Base-by-base conservation (phyloP, 2,888 invertebrate species). In the Actias luna region DNA sequence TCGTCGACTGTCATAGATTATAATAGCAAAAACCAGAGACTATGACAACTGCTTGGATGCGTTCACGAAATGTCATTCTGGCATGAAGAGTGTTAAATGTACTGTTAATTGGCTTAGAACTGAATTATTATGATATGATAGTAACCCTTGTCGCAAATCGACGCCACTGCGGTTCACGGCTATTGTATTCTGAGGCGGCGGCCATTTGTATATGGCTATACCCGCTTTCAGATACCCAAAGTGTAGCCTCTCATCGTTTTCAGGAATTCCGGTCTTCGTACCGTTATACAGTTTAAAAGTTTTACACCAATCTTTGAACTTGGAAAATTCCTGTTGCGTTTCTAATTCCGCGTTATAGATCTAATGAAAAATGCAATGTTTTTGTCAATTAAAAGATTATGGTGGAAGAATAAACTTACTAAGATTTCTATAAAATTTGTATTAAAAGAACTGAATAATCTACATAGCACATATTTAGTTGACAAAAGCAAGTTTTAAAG, bases 281-380 rank as follows among this genome's bases (percentile, higher is more conserved):
- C 94, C 94, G 71, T 94, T 95, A 71, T 94, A 94, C 62, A 96
- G 80, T 61, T 94, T 93, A 27, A 96, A 91, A 0, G 93, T 92
- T 46, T 93, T 86, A 55, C 96, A 92, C 89, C 94, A 94, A 75
- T 96, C 96, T 69, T 94, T 93, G 61, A 96, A 94, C 60, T 93
- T 93, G 1, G 89, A 83, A 76, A 95, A 96, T 73, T 95, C 94
- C 0, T 94, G 88, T 74, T 95, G 95, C 46, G 83, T 78, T 82
- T 97, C 96, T 65, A 97, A 77, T 80, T 96, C 96, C n/a, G 89
- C 87, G 8, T 83, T 75, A 78, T 94, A 96, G 65, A 95, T 93
- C 88, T 94, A 71, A 62, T 78, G 25, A 46, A 75, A 2, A 62
- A 58, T 61, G n/a, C 16, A 61, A 33, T 33, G 5, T 33, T 5